Percentiles rank a stretch among this genome's conserved stretches.
phyloP scores from a whole-genome alignment of 2,113 vertebrate genomes.

The Spea bombifrons region DNA sequence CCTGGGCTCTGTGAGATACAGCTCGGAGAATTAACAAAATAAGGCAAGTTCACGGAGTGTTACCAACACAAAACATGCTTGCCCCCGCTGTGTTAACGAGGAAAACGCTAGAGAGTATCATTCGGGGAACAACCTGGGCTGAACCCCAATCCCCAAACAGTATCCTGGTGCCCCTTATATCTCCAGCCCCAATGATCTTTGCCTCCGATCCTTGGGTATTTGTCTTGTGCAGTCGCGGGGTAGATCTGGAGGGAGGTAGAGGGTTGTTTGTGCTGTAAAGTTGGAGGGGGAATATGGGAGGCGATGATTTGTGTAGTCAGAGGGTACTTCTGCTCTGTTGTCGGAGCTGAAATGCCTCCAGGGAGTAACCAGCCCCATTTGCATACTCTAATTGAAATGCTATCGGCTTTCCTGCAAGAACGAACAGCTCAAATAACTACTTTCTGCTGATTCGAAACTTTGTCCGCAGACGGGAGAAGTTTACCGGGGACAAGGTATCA shows the following conservation, averaged over 20 bases:
- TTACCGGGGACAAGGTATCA: slow-evolving; percentile 6
- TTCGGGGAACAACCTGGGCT: too few relatives aligned
- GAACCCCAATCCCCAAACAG: too few relatives aligned
- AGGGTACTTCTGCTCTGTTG: not conserved
- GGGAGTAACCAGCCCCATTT: slow-evolving; percentile 67
- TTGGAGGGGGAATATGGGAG: too few relatives aligned
- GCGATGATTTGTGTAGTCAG: too few relatives aligned
- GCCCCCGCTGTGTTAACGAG: too few relatives aligned
- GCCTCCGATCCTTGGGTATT: too few relatives aligned
- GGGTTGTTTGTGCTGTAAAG: too few relatives aligned
- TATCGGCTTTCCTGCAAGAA: slow-evolving; percentile 73
- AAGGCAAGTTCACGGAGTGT: slow-evolving; percentile 33
- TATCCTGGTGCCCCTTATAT: too few relatives aligned
- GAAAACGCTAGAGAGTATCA: too few relatives aligned
- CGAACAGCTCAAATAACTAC: slow-evolving; percentile 56
- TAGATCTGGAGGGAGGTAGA: too few relatives aligned
- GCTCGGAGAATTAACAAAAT: slow-evolving; percentile 14
- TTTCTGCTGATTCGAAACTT: slow-evolving; percentile 17
- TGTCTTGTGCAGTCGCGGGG: too few relatives aligned
- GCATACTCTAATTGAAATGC: slow-evolving; percentile 79
- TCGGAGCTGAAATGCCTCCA: slow-evolving; percentile 56
- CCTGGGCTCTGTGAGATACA: slow-evolving; percentile 43
- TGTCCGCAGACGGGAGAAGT: rapidly evolving
- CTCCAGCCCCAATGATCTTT: too few relatives aligned
- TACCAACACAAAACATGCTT: not conserved